These are phyloP conservation scores for Chaetoderma sp. DNA, from an alignment of 2,888 invertebrate species.

Conservation along the genomic window DNA sequence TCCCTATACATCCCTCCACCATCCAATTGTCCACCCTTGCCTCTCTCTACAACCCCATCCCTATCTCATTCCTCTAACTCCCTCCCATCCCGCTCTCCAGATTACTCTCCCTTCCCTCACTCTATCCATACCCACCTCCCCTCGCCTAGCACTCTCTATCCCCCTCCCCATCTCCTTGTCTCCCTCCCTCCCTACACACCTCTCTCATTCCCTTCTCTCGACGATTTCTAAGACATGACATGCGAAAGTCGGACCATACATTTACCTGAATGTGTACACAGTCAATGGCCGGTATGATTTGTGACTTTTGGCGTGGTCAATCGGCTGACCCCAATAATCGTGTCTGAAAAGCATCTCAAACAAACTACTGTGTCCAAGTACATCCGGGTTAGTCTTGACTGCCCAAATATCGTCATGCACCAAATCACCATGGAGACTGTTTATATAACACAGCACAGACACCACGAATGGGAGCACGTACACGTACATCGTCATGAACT, in stretches of 20 bases:
- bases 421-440: slow-evolving; percentile 74
- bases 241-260: slow-evolving; percentile 42
- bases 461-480: slow-evolving; percentile 32
- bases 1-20: too few species aligned
- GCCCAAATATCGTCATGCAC: slow-evolving; percentile 91
- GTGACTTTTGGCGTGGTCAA: slow-evolving; percentile 85
- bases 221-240: too few species aligned
- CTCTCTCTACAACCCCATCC: too few species aligned
- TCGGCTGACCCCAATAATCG: slow-evolving; percentile 92
- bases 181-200: not conserved
- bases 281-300: slow-evolving; percentile 89
- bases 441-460: slow-evolving; percentile 46
- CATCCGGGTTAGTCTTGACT: slow-evolving; percentile 84
- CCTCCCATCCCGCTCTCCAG: too few species aligned
- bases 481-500: not conserved
- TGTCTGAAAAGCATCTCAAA: slow-evolving; percentile 40
- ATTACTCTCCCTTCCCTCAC: too few species aligned
- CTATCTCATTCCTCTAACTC: too few species aligned
- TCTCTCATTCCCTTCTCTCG: not conserved
- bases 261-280: slow-evolving; percentile 86
- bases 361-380: slow-evolving; percentile 74
- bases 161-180: not conserved
- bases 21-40: too few species aligned
- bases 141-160: not conserved
- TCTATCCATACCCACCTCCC: too few species aligned